phyloP scores from a whole-genome alignment of 2,113 vertebrate genomes.

The Syrrhaptes paradoxus region DNA sequence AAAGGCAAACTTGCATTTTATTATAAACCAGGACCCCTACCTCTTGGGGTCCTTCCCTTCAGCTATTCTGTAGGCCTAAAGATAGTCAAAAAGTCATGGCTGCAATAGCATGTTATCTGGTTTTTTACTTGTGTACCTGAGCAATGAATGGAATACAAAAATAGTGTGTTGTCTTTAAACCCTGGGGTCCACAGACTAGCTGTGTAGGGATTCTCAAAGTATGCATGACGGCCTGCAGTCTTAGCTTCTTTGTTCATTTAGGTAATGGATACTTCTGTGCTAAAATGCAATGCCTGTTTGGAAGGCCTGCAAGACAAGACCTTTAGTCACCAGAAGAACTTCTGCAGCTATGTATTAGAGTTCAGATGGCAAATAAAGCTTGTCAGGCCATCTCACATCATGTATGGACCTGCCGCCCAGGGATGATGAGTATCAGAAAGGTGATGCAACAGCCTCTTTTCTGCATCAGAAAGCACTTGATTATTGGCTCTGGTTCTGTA shows the following conservation, averaged over 20 bases:
- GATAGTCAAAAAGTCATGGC: not conserved
- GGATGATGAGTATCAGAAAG: not conserved
- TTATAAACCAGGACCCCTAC: not conserved
- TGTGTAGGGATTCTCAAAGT: not conserved
- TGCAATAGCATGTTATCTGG: not conserved
- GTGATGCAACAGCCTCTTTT: not conserved
- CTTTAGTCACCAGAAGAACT: not conserved
- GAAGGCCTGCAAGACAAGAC: not conserved
- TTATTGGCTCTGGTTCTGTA: not conserved
- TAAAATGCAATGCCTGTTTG: not conserved
- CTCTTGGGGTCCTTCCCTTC: not conserved
- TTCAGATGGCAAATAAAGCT: not conserved
- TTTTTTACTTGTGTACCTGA: not conserved
- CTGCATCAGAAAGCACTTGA: not conserved
- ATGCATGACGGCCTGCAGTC: rapidly evolving
- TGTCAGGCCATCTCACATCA: not conserved
- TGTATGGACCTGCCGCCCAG: not conserved
- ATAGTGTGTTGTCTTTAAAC: not conserved
- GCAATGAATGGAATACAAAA: not conserved
- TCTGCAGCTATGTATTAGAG: not conserved
- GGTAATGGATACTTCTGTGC: not conserved
- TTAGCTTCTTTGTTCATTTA: not conserved
- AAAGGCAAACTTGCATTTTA: not conserved
- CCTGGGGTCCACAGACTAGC: not conserved
- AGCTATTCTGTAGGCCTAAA: not conserved